A percentile compares a stretch with the other conserved stretches of the same genome.
These are phyloP conservation scores for Heliothis peltigera DNA, from an alignment of 2,888 invertebrate genomes.

Conservation along the genomic window DNA sequence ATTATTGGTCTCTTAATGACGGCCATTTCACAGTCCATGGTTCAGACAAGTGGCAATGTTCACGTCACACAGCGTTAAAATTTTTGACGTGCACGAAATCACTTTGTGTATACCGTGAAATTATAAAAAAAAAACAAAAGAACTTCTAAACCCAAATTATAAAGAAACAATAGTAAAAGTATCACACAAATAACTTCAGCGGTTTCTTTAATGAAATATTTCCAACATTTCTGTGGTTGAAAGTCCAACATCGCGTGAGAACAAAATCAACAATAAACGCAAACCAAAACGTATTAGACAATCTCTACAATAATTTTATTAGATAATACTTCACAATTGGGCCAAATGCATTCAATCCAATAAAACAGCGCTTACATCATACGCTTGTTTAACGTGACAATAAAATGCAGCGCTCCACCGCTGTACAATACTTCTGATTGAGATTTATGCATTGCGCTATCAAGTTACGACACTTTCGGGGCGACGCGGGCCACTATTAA, in stretches of 20 bases:
- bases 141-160: slow-evolving; percentile 17
- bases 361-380: slow-evolving; percentile 55
- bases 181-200: neutral
- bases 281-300: slow-evolving; percentile 25
- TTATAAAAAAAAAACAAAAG: neutral
- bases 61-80: neutral
- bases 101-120: neutral
- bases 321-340: slow-evolving; percentile 58
- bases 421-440: slow-evolving; percentile 67
- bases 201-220: neutral
- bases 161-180: slow-evolving; percentile 22
- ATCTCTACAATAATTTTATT: slow-evolving; percentile 48
- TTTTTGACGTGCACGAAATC: slow-evolving; percentile 5
- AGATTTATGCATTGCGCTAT: slow-evolving; percentile 69
- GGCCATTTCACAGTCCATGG: neutral
- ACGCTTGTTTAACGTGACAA: slow-evolving; percentile 52
- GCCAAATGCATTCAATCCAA: slow-evolving; percentile 50
- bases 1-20: slow-evolving; percentile 5
- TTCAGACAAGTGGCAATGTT: slow-evolving; percentile 10
- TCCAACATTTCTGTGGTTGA: neutral
- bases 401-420: slow-evolving; percentile 56
- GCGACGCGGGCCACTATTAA: slow-evolving; percentile 48
- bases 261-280: slow-evolving; percentile 1
- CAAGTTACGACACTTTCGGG: slow-evolving; percentile 53
- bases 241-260: slow-evolving; percentile 40